Conservation (phyloP, 1,140 invertebrate genomes). For the Drosophila bocqueti region DNA sequence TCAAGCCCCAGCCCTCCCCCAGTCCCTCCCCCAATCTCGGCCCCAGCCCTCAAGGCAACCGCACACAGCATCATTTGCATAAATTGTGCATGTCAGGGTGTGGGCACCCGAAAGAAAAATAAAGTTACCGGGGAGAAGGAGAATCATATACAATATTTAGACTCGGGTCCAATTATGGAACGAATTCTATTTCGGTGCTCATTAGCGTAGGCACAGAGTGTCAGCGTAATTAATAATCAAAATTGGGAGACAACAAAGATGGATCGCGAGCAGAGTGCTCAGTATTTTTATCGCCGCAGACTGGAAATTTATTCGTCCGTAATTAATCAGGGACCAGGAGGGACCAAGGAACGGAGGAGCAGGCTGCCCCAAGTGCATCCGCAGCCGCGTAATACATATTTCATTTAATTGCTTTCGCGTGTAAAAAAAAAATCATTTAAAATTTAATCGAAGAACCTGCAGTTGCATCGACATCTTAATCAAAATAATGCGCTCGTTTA, state of each 20-base stretch:
- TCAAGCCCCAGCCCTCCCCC: not conserved
- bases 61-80: conserved; percentile 70
- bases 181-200: conserved; percentile 73
- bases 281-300: conserved; percentile 69
- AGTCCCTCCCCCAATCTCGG: not conserved
- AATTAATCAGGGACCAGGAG: conserved; percentile 60
- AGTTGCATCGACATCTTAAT: conserved; percentile 27
- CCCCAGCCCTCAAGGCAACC: conserved; percentile 19
- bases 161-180: conserved; percentile 63
- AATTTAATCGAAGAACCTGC: conserved; percentile 48
- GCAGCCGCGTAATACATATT: not conserved
- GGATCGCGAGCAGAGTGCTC: conserved; percentile 45
- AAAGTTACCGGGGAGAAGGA: conserved; percentile 22
- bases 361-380: not conserved
- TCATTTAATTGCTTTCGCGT: conserved; percentile 37
- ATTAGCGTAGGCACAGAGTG: conserved; percentile 70
- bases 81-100: conserved; percentile 57
- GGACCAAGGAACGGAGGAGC: not conserved
- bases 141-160: conserved; percentile 37
- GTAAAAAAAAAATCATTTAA: conserved; percentile 31
- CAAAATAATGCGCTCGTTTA: conserved; percentile 43
- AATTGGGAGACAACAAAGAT: conserved; percentile 19
- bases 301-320: conserved; percentile 65
- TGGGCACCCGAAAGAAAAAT: conserved; percentile 44
- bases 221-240: conserved; percentile 74